Evolutionary conservation across 2,113 vertebrate genomes (phyloP).

Genomic region (Zapornia atra): DNA sequence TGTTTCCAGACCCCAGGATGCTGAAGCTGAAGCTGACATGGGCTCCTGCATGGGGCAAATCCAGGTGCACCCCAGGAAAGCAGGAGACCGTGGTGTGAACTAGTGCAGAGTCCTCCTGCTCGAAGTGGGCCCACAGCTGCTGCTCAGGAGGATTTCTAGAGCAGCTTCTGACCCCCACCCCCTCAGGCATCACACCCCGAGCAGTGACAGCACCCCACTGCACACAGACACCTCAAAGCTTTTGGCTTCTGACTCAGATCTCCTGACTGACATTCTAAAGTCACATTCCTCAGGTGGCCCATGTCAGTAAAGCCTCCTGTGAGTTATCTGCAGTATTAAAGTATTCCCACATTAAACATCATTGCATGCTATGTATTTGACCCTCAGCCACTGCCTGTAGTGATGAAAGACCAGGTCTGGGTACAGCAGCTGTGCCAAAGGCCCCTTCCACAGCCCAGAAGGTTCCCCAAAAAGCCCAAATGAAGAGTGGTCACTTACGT

Average conservation of each 20-base stretch:
- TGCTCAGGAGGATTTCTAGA: not conserved
- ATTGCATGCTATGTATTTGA: not conserved
- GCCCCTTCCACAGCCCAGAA: not conserved
- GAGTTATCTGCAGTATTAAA: not conserved
- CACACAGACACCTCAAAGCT: not conserved
- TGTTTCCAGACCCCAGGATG: not conserved
- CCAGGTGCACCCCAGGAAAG: not conserved
- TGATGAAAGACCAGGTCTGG: not conserved
- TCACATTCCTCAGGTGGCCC: not conserved
- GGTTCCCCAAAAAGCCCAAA: not conserved
- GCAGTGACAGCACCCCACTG: not conserved
- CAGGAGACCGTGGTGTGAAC: not conserved
- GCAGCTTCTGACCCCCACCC: not conserved
- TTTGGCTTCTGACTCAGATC: not conserved
- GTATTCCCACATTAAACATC: not conserved
- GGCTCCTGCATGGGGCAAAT: not conserved
- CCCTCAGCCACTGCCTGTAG: not conserved
- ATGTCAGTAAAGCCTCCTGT: not conserved
- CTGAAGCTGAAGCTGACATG: not conserved
- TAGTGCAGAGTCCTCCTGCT: not conserved
- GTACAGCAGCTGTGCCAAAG: not conserved
- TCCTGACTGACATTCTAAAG: not conserved
- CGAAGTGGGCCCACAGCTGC: not conserved
- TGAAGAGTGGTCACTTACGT: slow-evolving; percentile 86
- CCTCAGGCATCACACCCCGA: accelerated